Conservation (phyloP, 2,797 vertebrate species). For the Heteromormyrus szaboi region DNA sequence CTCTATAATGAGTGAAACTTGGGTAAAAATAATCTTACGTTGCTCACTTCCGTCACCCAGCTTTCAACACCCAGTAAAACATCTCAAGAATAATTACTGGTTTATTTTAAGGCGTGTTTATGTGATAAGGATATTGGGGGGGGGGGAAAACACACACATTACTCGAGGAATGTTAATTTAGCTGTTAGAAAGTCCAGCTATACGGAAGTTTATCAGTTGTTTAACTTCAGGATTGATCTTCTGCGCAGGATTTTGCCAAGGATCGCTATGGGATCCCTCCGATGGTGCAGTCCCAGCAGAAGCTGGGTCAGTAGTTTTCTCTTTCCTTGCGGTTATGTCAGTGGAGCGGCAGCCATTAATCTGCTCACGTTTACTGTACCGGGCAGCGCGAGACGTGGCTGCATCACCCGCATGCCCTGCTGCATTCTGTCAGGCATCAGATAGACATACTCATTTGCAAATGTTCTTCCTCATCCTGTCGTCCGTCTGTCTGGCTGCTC, state of each 20-base stretch:
- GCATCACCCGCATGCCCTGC: neutral
- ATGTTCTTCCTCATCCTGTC: slow-evolving; percentile 8
- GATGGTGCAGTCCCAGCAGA: slow-evolving; percentile 92
- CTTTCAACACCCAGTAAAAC: neutral
- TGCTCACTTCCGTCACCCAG: neutral
- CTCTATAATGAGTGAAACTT: neutral
- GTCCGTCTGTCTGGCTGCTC: slow-evolving; percentile 28
- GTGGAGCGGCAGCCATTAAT: neutral
- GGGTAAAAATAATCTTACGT: neutral
- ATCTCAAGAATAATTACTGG: neutral
- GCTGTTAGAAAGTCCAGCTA: neutral
- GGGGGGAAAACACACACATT: neutral
- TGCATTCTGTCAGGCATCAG: neutral
- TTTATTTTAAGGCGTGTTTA: slow-evolving; percentile 13
- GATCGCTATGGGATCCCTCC: slow-evolving; percentile 82
- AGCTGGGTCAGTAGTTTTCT: slow-evolving; percentile 75
- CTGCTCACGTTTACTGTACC: neutral
- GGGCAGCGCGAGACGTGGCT: neutral
- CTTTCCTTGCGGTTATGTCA: neutral
- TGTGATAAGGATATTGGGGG: neutral
- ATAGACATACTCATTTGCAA: neutral
- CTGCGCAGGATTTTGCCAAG: slow-evolving; percentile 86
- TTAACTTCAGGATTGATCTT: slow-evolving; percentile 11
- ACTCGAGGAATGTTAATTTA: neutral
- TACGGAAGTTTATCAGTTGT: slow-evolving; percentile 14